Evolutionary conservation across 2,113 vertebrate species (phyloP).

Genomic region (Rallus limicola): DNA sequence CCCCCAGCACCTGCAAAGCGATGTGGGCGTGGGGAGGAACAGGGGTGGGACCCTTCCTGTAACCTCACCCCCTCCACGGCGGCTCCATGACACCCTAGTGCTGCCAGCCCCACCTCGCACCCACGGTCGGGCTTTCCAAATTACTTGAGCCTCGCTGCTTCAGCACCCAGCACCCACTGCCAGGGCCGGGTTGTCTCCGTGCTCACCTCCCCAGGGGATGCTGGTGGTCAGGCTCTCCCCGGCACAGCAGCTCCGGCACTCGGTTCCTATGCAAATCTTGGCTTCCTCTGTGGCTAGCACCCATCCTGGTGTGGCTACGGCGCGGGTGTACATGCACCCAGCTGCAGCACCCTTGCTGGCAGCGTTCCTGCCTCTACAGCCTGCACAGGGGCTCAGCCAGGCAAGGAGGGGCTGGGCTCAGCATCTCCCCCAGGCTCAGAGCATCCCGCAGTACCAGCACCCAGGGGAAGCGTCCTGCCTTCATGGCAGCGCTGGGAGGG

Average conservation of each 20-base stretch:
- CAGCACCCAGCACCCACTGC: not conserved
- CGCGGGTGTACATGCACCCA: not conserved
- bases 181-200: not conserved
- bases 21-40: accelerated
- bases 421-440: accelerated
- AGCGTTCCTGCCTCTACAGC: not conserved
- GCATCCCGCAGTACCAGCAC: not conserved
- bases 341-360: not conserved
- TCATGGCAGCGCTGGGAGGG: not conserved
- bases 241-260: not conserved
- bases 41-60: not conserved
- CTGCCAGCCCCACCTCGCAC: not conserved
- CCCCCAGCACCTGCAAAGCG: not conserved
- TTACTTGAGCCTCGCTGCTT: not conserved
- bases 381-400: not conserved
- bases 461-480: not conserved
- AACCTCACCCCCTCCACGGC: not conserved
- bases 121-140: accelerated
- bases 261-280: not conserved
- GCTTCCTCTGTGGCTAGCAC: not conserved
- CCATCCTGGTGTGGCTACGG: accelerated
- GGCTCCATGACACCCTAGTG: not conserved
- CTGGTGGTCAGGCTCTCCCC: not conserved
- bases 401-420: not conserved
- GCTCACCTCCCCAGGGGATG: not conserved